Evolutionary conservation across 2,113 vertebrate species (phyloP), one percentile per base, ranked within the genome.

Genomic region (Microcebus murinus): DNA sequence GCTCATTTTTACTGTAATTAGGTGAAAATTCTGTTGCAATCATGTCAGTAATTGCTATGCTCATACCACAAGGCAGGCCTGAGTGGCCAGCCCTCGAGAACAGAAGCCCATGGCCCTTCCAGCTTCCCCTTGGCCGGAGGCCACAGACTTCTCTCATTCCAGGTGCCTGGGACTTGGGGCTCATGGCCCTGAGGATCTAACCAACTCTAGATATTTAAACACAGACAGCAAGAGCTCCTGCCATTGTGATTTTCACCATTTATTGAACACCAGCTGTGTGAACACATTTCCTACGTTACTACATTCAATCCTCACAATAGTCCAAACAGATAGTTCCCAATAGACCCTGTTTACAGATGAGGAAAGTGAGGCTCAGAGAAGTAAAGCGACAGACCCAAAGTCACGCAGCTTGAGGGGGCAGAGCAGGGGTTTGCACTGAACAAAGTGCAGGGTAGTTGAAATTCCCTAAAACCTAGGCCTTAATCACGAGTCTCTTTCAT

Each of bases 1-100:
- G 57, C 92, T 95, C 57, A 31, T 61, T 61, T 95, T 59, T 86
- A 18, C 67, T 42, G 14, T 90, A 71, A 90, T 86, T 90, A 81
- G 59, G 81, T 83, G 61, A 90, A 92, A 93, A 82, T 86, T 39
- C 5, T 50, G 34, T 36, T 45, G 77, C 83, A 73, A 57, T 63
- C 34, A 10, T 31, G 25, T 87, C 73, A 21, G 36, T 71, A 59
- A 71, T 36, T 57, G 95, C 31, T 63, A 15, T 52, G 34, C 59
- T 76, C 59, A 76, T 50, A 71, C 82, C 50, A 63, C 71, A 70
- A 91, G 77, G 57, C 85, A 23, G 67, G n/a, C 31, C 52, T 11
- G 61, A 90, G 65, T 31, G 17, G 31, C 68, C 61, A 31, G 77
- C 55, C 48, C 48, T 31, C 4, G 20, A 29, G 25, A 55, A 70